phyloP scores from a whole-genome alignment of 2,113 vertebrate species.

The Probosciger aterrimus region DNA sequence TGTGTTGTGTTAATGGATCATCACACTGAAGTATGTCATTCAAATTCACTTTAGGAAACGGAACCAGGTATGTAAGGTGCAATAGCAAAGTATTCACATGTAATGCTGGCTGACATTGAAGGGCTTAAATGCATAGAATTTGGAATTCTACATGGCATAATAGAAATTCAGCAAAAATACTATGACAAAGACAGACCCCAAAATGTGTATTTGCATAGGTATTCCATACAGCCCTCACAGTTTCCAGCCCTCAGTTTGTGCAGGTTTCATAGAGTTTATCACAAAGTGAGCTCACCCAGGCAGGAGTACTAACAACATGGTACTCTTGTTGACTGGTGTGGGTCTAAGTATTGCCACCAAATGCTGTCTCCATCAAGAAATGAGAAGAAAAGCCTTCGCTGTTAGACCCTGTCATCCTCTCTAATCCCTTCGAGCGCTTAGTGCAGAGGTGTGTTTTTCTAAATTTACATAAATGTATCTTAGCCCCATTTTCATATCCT shows the following conservation, averaged over 20 bases:
- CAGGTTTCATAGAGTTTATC: not conserved
- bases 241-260: not conserved
- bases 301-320: not conserved
- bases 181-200: not conserved
- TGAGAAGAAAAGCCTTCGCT: not conserved
- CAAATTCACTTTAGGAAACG: not conserved
- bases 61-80: not conserved
- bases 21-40: not conserved
- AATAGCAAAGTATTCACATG: not conserved
- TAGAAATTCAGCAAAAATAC: not conserved
- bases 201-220: not conserved
- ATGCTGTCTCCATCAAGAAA: not conserved
- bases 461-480: not conserved
- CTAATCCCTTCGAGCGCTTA: not conserved
- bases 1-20: not conserved
- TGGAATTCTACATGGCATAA: not conserved
- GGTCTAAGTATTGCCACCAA: not conserved
- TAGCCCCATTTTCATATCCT: not conserved
- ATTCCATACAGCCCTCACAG: not conserved
- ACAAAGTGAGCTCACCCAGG: not conserved
- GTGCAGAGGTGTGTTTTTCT: not conserved
- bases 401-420: not conserved
- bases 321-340: accelerated
- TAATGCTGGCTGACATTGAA: not conserved
- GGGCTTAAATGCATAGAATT: not conserved